Evolutionary conservation across 2,888 invertebrate species (phyloP), one percentile per base, ranked within the genome.

Genomic region (Clistopyga incitator): DNA sequence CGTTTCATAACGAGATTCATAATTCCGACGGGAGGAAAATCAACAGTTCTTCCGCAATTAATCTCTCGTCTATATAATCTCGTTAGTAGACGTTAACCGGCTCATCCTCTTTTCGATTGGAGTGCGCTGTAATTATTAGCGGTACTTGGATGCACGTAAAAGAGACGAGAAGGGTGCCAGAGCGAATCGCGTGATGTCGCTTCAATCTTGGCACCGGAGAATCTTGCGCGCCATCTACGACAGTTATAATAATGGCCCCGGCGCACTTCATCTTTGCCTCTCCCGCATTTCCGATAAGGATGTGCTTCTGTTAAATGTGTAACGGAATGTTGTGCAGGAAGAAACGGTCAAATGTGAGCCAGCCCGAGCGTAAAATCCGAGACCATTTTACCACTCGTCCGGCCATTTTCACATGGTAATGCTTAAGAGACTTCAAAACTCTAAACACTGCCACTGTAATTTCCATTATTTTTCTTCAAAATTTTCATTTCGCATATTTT

Each of bases 231-330:
- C 61, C 72, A 81, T 80, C 80, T 29, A 59, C 74, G 72, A 84
- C 84, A 84, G 84, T 84, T 84, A 84, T 84, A 84, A 84, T 84
- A 81, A 84, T 84, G 72, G 61, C n/a, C 23, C 29, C 23, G 6
- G 34, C 42, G 56, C 11, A 54, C 29, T 23, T 82, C 75, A 29
- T 74, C 59, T 79, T 18, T 65, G 20, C 20, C 23, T 65, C 65
- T 18, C 34, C 15, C 29, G 72, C 50, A 56, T 45, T n/a, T 38
- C 50, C 54, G 6, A 13, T 13, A 38, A 42, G 68, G 70, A 81
- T 74, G 54, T 52, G 61, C 50, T 65, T 34, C 23, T 64, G 25
- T 74, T 38, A 52, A 74, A 81, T 72, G 67, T 74, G 71, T 84
- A 84, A 84, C 84, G 84, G 84, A 81, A 74, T 84, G 74, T 11